These are phyloP conservation scores for Labeo rohita DNA, from an alignment of 2,113 vertebrate species.

Conservation along the genomic window DNA sequence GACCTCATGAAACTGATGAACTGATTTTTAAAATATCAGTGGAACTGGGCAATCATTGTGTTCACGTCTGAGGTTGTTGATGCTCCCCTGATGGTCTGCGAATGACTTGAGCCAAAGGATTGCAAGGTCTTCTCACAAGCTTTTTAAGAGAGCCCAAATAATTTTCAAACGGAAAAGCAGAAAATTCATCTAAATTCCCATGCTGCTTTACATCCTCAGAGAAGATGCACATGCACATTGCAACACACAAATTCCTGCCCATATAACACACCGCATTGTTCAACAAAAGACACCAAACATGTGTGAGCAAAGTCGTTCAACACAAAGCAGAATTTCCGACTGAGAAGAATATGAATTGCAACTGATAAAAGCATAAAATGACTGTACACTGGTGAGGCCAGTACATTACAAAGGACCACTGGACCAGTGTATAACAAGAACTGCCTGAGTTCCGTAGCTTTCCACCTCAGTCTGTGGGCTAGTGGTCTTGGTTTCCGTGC, in stretches of 20 bases:
- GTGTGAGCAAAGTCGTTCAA: not conserved
- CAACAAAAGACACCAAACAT: conserved; percentile 14
- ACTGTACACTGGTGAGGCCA: not conserved
- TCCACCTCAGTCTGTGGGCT: not conserved
- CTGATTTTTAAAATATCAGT: not conserved
- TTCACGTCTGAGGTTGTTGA: not conserved
- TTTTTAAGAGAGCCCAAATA: not conserved
- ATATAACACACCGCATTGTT: not conserved
- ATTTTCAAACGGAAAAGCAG: conserved; percentile 2
- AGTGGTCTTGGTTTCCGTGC: conserved; percentile 2
- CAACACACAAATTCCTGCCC: not conserved
- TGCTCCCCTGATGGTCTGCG: not conserved
- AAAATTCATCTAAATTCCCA: conserved; percentile 4
- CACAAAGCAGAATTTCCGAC: not conserved
- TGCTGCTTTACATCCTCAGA: not conserved
- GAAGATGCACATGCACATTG: conserved; percentile 2
- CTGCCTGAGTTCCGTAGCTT: conserved; percentile 11
- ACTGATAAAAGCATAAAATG: not conserved
- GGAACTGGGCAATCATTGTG: not conserved
- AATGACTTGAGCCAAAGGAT: conserved; percentile 10
- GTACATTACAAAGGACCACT: not conserved
- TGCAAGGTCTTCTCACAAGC: not conserved
- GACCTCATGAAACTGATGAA: not conserved
- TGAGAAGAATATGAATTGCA: not conserved
- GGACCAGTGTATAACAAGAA: not conserved